Base-by-base conservation (phyloP, 2,797 vertebrate species). In the Erpetoichthys calabaricus region DNA sequence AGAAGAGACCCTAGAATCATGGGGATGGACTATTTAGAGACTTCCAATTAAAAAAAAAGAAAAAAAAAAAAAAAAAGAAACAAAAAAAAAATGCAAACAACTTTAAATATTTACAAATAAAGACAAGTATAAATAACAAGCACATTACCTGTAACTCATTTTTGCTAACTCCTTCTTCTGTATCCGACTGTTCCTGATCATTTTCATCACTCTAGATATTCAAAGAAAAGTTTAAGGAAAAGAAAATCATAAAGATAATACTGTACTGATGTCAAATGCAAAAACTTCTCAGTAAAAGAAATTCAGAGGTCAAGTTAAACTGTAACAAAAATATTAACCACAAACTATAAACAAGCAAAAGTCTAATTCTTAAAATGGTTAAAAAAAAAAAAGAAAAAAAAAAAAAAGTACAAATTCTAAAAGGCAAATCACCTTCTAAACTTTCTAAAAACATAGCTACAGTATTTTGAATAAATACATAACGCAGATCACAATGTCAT, bases 131-230 rank as follows among this genome's bases (percentile, higher is more conserved):
- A n/a, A 53, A 43, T 42, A 2, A 41, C 3, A 25, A 44, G 49
- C 46, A 6, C 57, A 65, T 77, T 82, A 96, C 94, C 89, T 93
- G 91, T 59, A 75, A 74, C 67, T 97, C 93, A 67, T 81, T 90
- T 71, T 87, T 94, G 77, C 80, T 90, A 78, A 86, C 89, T 70
- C 90, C 84, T 46, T 96, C 92, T 75, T 98, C 95, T 1, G 90
- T 88, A 77, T 98, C 95, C 0, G 91, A 96, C 2, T 83, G 91
- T 8, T 97, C 95, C 9, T 89, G 90, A 57, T 98, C 92, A 63
- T 96, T 94, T 83, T 96, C 94, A 74, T 96, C 93, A 64, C 94
- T 94, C 95, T 98, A 76, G 44, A 66, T 67, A 62, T 70, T 5
- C 42, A 57, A 63, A 57, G 6, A 50, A 9, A 58, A 53, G 57